phyloP scores from a whole-genome alignment of 2,888 invertebrate species.

The Euzetes globulus region DNA sequence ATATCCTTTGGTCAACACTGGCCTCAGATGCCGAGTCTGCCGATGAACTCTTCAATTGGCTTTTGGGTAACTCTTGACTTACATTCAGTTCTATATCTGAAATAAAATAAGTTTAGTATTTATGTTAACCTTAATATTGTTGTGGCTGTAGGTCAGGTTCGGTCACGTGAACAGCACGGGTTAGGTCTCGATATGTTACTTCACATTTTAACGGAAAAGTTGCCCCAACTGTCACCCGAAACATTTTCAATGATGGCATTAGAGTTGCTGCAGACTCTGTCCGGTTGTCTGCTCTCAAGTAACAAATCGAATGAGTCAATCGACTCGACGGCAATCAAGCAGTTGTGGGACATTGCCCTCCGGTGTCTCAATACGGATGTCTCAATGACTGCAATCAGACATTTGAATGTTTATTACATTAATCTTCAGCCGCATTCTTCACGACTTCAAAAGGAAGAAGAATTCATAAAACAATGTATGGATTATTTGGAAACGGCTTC shows the following conservation, averaged over 20 bases:
- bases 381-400: constrained; percentile 87
- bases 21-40: constrained; percentile 76
- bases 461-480: constrained; percentile 90
- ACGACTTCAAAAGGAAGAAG: constrained; percentile 73
- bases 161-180: constrained; percentile 79
- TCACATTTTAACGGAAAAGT: constrained; percentile 76
- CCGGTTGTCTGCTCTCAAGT: constrained; percentile 29
- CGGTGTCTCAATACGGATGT: constrained; percentile 85
- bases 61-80: constrained; percentile 55
- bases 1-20: constrained; percentile 82
- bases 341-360: constrained; percentile 87
- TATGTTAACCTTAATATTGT: not conserved
- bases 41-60: constrained; percentile 88
- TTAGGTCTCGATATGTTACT: constrained; percentile 76
- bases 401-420: constrained; percentile 88
- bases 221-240: constrained; percentile 79
- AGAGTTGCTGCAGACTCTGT: constrained; percentile 77
- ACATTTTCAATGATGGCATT: constrained; percentile 84
- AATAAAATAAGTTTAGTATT: not conserved
- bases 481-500: constrained; percentile 76
- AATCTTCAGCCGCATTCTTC: constrained; percentile 22
- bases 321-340: constrained; percentile 65
- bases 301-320: not conserved
- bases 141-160: constrained; percentile 57
- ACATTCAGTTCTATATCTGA: not conserved